Conservation (phyloP, 2,888 invertebrate species). For the Platycheirus rosarum region DNA sequence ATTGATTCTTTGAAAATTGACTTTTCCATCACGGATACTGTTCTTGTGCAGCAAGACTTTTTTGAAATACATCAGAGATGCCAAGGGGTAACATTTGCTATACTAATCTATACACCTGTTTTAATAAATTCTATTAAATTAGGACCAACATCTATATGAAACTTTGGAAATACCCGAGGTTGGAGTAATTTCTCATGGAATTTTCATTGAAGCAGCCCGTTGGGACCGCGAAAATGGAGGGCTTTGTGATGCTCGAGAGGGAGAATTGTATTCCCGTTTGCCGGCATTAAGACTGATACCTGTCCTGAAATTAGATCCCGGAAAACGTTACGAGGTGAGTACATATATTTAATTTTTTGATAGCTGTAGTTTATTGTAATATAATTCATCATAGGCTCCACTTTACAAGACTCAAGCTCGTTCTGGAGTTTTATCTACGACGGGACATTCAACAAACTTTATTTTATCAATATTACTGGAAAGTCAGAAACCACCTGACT, state of each 20-base stretch:
- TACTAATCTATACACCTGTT: constrained; percentile 32
- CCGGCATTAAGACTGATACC: constrained; percentile 80
- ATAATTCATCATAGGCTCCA: constrained; percentile 88
- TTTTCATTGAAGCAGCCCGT: constrained; percentile 94
- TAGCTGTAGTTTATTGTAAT: background rate
- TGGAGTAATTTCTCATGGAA: constrained; percentile 89
- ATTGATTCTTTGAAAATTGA: constrained; percentile 94
- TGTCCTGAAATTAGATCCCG: constrained; percentile 76
- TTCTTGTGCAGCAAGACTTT: constrained; percentile 88
- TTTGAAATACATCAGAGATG: constrained; percentile 82
- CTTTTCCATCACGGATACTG: constrained; percentile 85
- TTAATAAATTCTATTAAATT: background rate
- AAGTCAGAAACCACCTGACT: constrained; percentile 86
- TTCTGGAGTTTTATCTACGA: constrained; percentile 93
- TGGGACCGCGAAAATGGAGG: constrained; percentile 88
- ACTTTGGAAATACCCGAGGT: constrained; percentile 85
- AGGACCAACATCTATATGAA: constrained; percentile 83
- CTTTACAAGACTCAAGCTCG: constrained; percentile 94
- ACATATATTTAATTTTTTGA: no score
- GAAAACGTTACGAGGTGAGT: constrained; percentile 78
- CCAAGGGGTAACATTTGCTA: constrained; percentile 77
- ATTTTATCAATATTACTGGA: constrained; percentile 90
- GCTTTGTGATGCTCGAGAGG: constrained; percentile 88
- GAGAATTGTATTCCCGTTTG: constrained; percentile 82
- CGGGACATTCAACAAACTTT: constrained; percentile 97